These are phyloP conservation scores for Macrosoma leucophasiata DNA, from an alignment of 2,888 invertebrate genomes.

Conservation along the genomic window DNA sequence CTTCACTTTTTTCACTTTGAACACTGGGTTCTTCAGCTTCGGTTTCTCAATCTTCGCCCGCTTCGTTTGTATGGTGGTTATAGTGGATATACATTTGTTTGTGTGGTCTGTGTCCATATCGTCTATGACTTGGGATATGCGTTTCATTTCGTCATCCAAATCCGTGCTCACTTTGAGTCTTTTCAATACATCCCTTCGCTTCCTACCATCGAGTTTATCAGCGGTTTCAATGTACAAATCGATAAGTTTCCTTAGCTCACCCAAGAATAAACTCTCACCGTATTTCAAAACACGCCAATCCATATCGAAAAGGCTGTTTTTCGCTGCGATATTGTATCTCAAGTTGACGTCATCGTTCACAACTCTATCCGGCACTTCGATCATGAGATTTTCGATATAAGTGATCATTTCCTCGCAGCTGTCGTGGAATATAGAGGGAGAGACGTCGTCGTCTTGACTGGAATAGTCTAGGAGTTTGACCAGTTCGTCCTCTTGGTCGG, in stretches of 20 bases:
- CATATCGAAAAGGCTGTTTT: slow-evolving; percentile 61
- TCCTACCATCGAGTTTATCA: slow-evolving; percentile 43
- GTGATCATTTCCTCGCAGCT: slow-evolving; percentile 61
- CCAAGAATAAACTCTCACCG: slow-evolving; percentile 65
- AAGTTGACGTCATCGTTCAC: slow-evolving; percentile 49
- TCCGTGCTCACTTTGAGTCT: slow-evolving; percentile 49
- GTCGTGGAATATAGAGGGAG: slow-evolving; percentile 62
- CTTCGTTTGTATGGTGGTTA: slow-evolving; percentile 27
- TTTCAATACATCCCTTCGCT: slow-evolving; percentile 41
- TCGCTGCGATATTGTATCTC: slow-evolving; percentile 55
- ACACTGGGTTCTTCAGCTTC: slow-evolving; percentile 51
- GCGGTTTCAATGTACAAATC: slow-evolving; percentile 48
- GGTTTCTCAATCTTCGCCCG: slow-evolving; percentile 35
- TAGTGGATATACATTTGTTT: slow-evolving; percentile 33
- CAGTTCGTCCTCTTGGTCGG: slow-evolving; percentile 86
- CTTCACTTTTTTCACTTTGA: slow-evolving; percentile 56
- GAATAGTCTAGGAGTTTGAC: slow-evolving; percentile 83
- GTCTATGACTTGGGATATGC: slow-evolving; percentile 61
- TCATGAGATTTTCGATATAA: slow-evolving; percentile 56
- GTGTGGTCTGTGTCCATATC: slow-evolving; percentile 38
- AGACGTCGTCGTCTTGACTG: slow-evolving; percentile 77
- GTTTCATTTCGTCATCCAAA: slow-evolving; percentile 64
- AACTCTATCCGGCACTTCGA: slow-evolving; percentile 33
- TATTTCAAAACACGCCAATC: slow-evolving; percentile 68
- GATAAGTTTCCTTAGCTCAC: slow-evolving; percentile 58